Percentiles rank a stretch among this genome's conserved stretches.
Evolutionary conservation across 2,888 invertebrate genomes (phyloP).

Genomic region (Pomacea canaliculata): DNA sequence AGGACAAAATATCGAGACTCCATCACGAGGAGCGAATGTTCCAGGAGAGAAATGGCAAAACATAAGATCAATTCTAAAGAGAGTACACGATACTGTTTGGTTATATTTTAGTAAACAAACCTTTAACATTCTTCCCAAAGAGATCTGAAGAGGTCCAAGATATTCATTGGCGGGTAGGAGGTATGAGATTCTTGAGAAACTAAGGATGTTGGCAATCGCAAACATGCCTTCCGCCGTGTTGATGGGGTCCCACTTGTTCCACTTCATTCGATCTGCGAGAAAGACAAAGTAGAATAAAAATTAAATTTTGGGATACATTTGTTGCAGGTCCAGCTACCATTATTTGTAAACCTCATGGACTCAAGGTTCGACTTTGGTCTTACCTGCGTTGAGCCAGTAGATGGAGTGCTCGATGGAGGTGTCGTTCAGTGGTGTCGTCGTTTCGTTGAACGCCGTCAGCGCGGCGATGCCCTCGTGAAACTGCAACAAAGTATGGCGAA

Average conservation of each 20-base stretch:
- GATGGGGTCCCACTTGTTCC: conserved; percentile 60
- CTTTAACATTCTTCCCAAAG: conserved; percentile 62
- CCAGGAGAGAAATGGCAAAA: not conserved
- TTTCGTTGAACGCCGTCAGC: conserved; percentile 7
- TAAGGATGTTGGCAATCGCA: conserved; percentile 63
- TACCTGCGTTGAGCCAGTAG: conserved; percentile 55
- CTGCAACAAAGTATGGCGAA: conserved; percentile 3
- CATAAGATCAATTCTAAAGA: no score
- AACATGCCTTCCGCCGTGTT: conserved; percentile 61
- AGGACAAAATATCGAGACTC: not conserved
- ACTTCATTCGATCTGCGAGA: conserved; percentile 57
- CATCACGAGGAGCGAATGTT: not conserved
- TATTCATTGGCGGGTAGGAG: conserved; percentile 62
- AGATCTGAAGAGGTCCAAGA: conserved; percentile 65
- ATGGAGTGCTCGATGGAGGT: conserved; percentile 28
- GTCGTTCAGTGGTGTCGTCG: conserved; percentile 4
- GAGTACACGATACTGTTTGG: no score
- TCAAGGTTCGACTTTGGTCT: not conserved
- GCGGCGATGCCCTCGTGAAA: conserved; percentile 15
- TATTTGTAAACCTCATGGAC: no score
- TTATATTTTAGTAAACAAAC: conserved; percentile 33
- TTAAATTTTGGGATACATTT: not conserved
- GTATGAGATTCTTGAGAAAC: conserved; percentile 63
- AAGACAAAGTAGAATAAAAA: not conserved
- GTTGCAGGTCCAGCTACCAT: no score